Evolutionary conservation across 2,797 vertebrate genomes (phyloP).

Genomic region (Cryptoblepharus egeriae): DNA sequence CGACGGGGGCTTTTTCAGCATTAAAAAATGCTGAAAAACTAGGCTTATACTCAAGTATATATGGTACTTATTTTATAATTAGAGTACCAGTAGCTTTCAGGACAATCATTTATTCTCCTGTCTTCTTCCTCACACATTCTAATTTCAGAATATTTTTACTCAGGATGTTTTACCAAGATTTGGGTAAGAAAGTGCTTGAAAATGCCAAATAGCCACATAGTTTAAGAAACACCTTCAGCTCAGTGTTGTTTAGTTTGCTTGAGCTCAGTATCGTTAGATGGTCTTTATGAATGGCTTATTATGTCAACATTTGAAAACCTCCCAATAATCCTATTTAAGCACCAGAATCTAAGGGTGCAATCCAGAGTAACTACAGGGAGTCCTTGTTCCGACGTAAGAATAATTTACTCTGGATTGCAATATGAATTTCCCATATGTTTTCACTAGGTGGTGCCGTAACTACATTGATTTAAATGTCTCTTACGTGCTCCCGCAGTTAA

Average conservation of each 20-base stretch:
- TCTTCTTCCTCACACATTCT: neutral
- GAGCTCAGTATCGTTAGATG: conserved; percentile 20
- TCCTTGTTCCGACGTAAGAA: no score
- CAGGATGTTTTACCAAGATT: conserved; percentile 22
- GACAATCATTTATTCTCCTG: conserved; percentile 27
- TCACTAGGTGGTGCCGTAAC: no score
- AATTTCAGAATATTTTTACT: conserved; percentile 12
- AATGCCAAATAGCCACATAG: conserved; percentile 2
- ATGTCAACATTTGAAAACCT: neutral
- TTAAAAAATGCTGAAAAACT: no score
- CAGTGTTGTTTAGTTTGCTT: neutral
- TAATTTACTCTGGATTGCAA: no score
- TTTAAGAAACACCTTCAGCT: neutral
- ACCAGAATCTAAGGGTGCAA: no score
- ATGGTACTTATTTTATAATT: conserved; percentile 44
- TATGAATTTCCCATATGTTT: no score
- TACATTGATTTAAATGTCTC: no score
- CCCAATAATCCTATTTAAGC: neutral
- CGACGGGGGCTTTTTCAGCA: no score
- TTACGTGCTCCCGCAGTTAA: no score
- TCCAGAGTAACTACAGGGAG: no score
- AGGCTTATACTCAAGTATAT: no score
- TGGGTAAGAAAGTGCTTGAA: neutral
- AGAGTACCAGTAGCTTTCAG: conserved; percentile 44
- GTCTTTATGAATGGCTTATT: neutral